Percentiles rank a stretch among this genome's conserved stretches.
Evolutionary conservation across 2,113 vertebrate genomes (phyloP).

Genomic region (Crotalus horridus): DNA sequence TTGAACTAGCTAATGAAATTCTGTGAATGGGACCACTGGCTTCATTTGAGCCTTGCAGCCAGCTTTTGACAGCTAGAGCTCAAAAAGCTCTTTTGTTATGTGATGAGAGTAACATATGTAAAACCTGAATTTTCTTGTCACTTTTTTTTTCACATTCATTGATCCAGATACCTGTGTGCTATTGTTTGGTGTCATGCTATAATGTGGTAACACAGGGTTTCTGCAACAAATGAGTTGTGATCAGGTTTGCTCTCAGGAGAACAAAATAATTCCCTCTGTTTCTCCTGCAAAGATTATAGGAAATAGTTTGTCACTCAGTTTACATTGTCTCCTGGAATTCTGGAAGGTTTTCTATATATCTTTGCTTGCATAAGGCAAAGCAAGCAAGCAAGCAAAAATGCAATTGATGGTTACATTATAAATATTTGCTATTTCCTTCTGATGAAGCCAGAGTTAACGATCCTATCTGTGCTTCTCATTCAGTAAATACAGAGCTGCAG

Average conservation of each 20-base stretch:
- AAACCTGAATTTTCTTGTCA: background rate
- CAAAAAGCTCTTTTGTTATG: background rate
- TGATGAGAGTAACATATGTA: background rate
- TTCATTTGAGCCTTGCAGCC: background rate
- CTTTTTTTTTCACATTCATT: background rate
- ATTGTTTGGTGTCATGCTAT: background rate
- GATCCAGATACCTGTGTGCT: background rate
- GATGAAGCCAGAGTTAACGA: background rate
- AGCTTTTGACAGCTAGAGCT: background rate
- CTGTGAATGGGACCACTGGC: background rate
- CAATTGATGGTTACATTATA: background rate
- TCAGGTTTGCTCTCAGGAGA: background rate
- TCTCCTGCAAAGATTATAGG: slow-evolving; percentile 14
- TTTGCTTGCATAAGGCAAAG: background rate
- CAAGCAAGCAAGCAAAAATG: background rate
- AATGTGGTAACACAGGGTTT: background rate
- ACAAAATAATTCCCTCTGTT: slow-evolving; percentile 6
- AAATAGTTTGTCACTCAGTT: background rate
- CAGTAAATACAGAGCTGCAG: background rate
- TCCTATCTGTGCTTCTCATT: background rate
- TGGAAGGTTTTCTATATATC: background rate
- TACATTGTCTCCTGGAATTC: slow-evolving; percentile 3
- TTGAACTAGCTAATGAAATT: background rate
- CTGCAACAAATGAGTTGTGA: background rate
- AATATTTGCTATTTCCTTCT: background rate